A percentile compares a stretch with the other conserved stretches of the same genome.
Evolutionary conservation across 2,113 vertebrate genomes (phyloP).

Genomic region (Synchiropus splendidus): DNA sequence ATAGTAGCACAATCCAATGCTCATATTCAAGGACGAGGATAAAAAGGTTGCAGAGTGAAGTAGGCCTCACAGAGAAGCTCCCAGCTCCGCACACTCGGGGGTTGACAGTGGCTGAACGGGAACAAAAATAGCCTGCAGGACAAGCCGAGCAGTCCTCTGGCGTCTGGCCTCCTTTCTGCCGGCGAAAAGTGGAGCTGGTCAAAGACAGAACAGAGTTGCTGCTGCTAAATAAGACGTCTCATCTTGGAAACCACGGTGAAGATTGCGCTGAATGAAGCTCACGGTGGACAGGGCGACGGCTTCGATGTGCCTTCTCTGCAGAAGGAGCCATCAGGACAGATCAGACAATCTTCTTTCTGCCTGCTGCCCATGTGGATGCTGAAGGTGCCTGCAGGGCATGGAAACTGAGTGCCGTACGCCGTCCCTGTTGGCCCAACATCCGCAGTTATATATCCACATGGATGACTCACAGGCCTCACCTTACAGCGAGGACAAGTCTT

Average conservation of each 20-base stretch:
- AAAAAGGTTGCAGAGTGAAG: slow-evolving; percentile 9
- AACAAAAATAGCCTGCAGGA: slow-evolving; percentile 77
- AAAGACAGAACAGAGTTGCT: slow-evolving; percentile 8
- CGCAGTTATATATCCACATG: slow-evolving; percentile 12
- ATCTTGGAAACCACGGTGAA: no score
- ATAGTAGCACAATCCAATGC: no score
- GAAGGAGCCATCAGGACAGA: slow-evolving; percentile 75
- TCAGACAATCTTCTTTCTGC: slow-evolving; percentile 62
- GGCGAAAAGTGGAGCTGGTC: slow-evolving; percentile 68
- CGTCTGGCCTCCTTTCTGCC: slow-evolving; percentile 56
- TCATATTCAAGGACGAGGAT: slow-evolving; percentile 16
- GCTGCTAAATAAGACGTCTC: neutral
- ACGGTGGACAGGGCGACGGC: slow-evolving; percentile 75
- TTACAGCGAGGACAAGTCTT: no score
- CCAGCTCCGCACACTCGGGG: slow-evolving; percentile 72
- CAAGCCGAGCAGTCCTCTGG: slow-evolving; percentile 70
- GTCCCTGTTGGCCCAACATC: slow-evolving; percentile 54
- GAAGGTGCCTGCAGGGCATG: slow-evolving; percentile 74
- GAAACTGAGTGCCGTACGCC: slow-evolving; percentile 70
- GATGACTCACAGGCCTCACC: slow-evolving; percentile 16
- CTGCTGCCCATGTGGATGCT: slow-evolving; percentile 70
- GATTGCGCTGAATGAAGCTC: slow-evolving; percentile 32
- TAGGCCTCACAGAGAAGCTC: slow-evolving; percentile 84
- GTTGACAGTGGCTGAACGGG: slow-evolving; percentile 67
- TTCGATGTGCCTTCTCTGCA: slow-evolving; percentile 75